Evolutionary conservation across 2,797 vertebrate species (phyloP), one percentile per base, ranked within the genome.

Genomic region (Amniataba percoides): DNA sequence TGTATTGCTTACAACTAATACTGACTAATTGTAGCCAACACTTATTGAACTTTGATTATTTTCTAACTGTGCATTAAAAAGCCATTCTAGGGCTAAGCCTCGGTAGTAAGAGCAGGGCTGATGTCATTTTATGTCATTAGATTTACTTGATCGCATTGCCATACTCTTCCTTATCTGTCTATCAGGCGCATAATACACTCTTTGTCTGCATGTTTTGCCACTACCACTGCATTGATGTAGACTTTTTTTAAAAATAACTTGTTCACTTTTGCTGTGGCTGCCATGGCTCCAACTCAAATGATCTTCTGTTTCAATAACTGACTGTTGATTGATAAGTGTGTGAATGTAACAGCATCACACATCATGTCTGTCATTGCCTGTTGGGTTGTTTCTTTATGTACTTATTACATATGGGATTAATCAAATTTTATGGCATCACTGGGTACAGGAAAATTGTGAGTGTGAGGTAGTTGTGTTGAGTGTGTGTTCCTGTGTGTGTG

Each of bases 151-250:
- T 14, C 25, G 19, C 1, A 3, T 4, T 15, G 34, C 23, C 6
- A 4, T 74, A 7, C 16, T 55, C 67, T 56, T 52, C 65, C 49
- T 34, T 27, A 46, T 78, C 19, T 39, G 53, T 78, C 19, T 10
- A 1, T 43, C 60, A 15, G 42, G 51, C 23, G 15, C 43, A 43
- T 19, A 25, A 19, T 43, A 64, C 36, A 2, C 25, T 21, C 45
- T 25, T 57, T 60, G 53, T 53, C n/a, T 18, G 19, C 23, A 4
- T 57, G 52, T 45, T 63, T 36, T n/a, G n/a, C n/a, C n/a, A n/a
- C n/a, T n/a, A n/a, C n/a, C n/a, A n/a, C n/a, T n/a, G n/a, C n/a
- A n/a, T n/a, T n/a, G n/a, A 45, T 5, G 11, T 23, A 3, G 12
- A 5, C 18, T n/a, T 52, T 45, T 13, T 57, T 36, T 34, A 3